A percentile compares a stretch with the other conserved stretches of the same genome.
Evolutionary conservation across 2,797 vertebrate genomes (phyloP).

Genomic region (Pelobates cultripes): DNA sequence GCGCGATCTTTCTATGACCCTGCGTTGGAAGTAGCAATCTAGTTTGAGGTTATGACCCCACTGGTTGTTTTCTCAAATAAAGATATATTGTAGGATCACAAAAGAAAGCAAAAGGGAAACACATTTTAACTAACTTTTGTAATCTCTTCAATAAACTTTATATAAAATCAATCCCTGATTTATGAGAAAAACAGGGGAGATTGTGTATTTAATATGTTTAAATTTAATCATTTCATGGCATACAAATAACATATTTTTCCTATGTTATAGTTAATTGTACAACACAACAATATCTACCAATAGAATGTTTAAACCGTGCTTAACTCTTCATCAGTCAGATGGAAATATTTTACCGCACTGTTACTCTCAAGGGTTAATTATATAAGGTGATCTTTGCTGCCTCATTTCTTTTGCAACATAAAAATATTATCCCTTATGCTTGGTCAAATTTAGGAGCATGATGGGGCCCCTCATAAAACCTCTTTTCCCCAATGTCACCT

Average conservation of each 20-base stretch:
- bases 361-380: background rate
- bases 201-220: no score
- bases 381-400: background rate
- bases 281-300: no score
- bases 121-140: conserved; percentile 5
- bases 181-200: no score
- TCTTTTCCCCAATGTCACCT: background rate
- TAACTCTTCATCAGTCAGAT: no score
- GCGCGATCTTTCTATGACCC: conserved; percentile 43
- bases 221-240: no score
- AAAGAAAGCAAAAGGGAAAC: conserved; percentile 7
- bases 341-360: no score
- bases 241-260: no score
- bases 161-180: no score
- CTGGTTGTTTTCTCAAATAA: conserved; percentile 40
- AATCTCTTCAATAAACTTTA: background rate
- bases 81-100: conserved; percentile 28
- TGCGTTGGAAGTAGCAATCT: conserved; percentile 32
- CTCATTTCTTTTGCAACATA: background rate
- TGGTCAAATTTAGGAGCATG: background rate
- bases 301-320: no score
- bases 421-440: background rate
- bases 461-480: background rate
- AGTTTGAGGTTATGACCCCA: conserved; percentile 37
- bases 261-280: no score